These are phyloP conservation scores for Heliothis subflexa DNA, from an alignment of 1,140 invertebrate genomes.

Conservation along the genomic window DNA sequence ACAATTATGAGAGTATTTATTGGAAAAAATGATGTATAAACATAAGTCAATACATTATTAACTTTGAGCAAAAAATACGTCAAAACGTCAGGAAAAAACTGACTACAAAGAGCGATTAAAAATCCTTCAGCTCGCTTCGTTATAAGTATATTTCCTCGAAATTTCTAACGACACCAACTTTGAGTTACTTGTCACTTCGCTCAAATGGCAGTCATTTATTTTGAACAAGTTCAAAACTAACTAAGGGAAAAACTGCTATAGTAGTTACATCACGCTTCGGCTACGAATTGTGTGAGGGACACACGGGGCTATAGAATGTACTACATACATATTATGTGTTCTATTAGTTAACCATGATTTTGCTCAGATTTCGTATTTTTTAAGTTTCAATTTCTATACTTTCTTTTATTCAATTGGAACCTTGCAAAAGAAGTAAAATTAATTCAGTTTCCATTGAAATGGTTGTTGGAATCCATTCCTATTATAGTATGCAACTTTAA, in stretches of 20 bases:
- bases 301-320: constrained; percentile 23
- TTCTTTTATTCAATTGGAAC: no score
- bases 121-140: constrained; percentile 42
- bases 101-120: constrained; percentile 48
- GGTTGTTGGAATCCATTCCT: no score
- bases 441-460: no score
- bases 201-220: constrained; percentile 72
- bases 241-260: constrained; percentile 63
- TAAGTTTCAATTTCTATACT: neutral
- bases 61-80: neutral
- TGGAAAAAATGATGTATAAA: no score
- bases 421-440: no score
- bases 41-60: neutral
- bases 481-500: no score
- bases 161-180: constrained; percentile 63
- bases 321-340: neutral
- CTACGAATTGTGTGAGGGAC: constrained; percentile 50
- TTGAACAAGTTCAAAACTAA: constrained; percentile 69
- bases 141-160: constrained; percentile 56
- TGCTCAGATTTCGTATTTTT: neutral
- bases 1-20: no score
- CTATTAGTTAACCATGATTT: neutral
- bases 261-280: constrained; percentile 64
- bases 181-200: constrained; percentile 63
- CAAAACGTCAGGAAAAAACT: constrained; percentile 25